Base-by-base conservation (phyloP, 2,113 vertebrate genomes). In the Piprites chloris region DNA sequence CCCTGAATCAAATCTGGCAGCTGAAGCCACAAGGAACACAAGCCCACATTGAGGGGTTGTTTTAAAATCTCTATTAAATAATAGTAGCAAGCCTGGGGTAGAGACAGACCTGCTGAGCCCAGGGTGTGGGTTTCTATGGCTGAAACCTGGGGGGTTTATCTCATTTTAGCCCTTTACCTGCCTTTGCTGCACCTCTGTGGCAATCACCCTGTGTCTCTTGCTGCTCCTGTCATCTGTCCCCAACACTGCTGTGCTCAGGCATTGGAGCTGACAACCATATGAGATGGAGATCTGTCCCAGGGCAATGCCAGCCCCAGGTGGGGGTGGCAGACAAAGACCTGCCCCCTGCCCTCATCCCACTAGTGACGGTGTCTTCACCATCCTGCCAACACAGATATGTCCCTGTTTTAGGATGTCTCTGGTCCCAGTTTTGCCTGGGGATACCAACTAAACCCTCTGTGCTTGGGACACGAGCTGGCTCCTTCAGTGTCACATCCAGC, bases 221-320 rank as follows among this genome's bases (percentile, higher is more conserved):
- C 33, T 73, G 49, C 44, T 87, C 12, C 82, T 3, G 2, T 24
- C 20, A 53, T 41, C 1, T 4, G n/a, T 12, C 21, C n/a, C 66
- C 32, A 58, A 3, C 14, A 9, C n/a, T 11, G 8, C 30, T 32
- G 30, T 33, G 24, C 49, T 56, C 2, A 1, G 35, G 55, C 30
- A 59, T 6, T 3, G 2, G 22, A 50, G 47, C 41, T 1, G 6
- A 23, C 8, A 0, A 2, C 2, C 1, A 21, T 14, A 20, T 1
- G 37, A 47, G 12, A 5, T 5, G 8, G 21, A 73, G 33, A 30
- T 19, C 16, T 33, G n/a, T 16, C 30, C 27, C 28, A 35, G 37
- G 15, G 42, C 37, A 33, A 35, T 22, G 24, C 30, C 85, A 90
- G 30, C 32, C 41, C 41, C 6, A 16, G 2, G 0, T 0, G 2